Evolutionary conservation across 2,113 vertebrate genomes (phyloP).

Genomic region (Phrynocephalus versicolor): DNA sequence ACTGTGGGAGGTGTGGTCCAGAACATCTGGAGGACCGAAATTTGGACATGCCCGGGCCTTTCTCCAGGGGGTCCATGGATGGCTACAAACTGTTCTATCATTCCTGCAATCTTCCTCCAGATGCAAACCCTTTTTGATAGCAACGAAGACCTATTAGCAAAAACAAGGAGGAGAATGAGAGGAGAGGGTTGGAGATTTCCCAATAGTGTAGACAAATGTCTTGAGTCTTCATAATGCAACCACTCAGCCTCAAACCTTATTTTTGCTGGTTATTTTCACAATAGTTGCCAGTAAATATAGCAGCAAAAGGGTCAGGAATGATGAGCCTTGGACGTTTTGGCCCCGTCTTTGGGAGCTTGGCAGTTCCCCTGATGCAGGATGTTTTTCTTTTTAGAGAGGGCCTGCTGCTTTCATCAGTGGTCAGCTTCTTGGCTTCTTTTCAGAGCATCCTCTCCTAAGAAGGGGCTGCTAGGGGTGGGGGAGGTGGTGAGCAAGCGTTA

Average conservation of each 20-base stretch:
- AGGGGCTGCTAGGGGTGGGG: background rate
- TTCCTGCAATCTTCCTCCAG: slow-evolving; percentile 42
- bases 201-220: background rate
- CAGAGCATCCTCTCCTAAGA: background rate
- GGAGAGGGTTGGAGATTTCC: rapidly evolving
- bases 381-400: background rate
- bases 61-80: slow-evolving; percentile 58
- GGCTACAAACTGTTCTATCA: slow-evolving; percentile 42
- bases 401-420: background rate
- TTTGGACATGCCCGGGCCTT: too few species aligned
- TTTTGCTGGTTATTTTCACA: background rate
- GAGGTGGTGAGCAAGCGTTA: too few species aligned
- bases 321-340: background rate
- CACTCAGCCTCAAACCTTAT: background rate
- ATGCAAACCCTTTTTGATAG: slow-evolving; percentile 13
- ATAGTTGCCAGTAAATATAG: background rate
- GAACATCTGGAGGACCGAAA: too few species aligned
- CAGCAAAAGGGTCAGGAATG: background rate
- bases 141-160: rapidly evolving
- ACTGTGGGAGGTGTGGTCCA: too few species aligned
- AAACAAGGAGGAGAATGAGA: background rate
- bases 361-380: background rate
- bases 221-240: background rate
- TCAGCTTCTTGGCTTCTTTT: background rate
- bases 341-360: background rate